phyloP scores from a whole-genome alignment of 2,113 vertebrate species.

The Zosterops hypoxanthus region DNA sequence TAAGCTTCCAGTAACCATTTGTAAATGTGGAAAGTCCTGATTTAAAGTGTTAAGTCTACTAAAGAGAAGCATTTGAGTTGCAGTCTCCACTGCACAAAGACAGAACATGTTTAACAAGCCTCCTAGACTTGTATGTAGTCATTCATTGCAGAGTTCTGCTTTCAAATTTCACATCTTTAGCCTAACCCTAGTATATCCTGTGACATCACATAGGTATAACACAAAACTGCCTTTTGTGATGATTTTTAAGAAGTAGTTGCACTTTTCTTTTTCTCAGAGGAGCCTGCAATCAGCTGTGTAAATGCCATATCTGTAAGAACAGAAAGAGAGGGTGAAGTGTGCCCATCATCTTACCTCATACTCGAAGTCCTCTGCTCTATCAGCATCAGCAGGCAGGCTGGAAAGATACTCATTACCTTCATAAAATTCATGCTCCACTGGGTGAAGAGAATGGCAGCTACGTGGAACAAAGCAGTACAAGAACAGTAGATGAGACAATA shows the following conservation, averaged over 20 bases:
- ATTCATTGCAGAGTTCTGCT: background rate
- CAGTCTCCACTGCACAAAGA: background rate
- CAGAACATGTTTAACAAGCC: background rate
- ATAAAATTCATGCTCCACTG: constrained; percentile 90
- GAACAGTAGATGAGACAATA: constrained; percentile 60
- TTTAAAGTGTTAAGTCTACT: background rate
- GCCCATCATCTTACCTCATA: constrained; percentile 87
- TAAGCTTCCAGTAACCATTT: background rate
- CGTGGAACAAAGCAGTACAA: constrained; percentile 58
- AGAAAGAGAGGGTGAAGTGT: background rate
- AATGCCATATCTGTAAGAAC: background rate
- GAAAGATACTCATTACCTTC: constrained; percentile 92
- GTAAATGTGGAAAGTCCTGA: background rate
- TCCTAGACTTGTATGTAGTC: background rate
- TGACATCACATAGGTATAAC: background rate
- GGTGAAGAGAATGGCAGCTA: constrained; percentile 95
- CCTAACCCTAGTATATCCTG: background rate
- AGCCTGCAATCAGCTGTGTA: constrained; percentile 19
- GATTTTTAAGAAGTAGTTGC: background rate
- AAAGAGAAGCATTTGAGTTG: background rate
- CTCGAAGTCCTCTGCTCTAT: constrained; percentile 92
- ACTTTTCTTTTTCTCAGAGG: background rate
- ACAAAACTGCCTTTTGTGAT: background rate
- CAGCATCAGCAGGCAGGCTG: constrained; percentile 84
- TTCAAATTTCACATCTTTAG: background rate